Conservation (phyloP, 2,888 invertebrate genomes). For the Patella caerulea region DNA sequence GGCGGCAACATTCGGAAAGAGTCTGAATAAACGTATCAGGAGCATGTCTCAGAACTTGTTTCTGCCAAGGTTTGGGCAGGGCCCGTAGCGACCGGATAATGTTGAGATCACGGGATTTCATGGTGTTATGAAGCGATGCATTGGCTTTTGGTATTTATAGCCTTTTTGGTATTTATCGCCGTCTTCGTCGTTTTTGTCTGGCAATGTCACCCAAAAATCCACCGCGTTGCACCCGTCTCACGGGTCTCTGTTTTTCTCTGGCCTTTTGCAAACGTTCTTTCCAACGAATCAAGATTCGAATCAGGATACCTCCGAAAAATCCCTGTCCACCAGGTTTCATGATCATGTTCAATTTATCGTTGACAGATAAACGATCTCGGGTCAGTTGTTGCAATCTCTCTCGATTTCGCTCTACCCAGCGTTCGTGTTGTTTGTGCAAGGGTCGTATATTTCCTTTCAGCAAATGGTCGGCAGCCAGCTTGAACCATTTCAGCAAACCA, state of each 20-base stretch:
- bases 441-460: not conserved
- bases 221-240: not conserved
- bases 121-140: no score
- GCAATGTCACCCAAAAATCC: no score
- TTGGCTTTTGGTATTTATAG: no score
- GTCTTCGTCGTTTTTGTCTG: no score
- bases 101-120: no score
- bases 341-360: not conserved
- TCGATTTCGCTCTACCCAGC: not conserved
- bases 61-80: no score
- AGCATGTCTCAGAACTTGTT: no score
- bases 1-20: no score
- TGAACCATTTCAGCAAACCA: not conserved
- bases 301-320: not conserved
- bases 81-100: no score
- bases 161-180: no score
- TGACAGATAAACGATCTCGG: not conserved
- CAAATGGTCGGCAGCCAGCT: not conserved
- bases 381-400: not conserved
- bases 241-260: not conserved
- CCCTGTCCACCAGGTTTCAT: not conserved
- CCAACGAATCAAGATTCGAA: not conserved
- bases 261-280: not conserved
- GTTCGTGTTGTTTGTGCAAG: not conserved
- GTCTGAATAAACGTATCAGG: no score